Evolutionary conservation across 2,888 invertebrate species (phyloP).

Genomic region (Nomada ferruginata): DNA sequence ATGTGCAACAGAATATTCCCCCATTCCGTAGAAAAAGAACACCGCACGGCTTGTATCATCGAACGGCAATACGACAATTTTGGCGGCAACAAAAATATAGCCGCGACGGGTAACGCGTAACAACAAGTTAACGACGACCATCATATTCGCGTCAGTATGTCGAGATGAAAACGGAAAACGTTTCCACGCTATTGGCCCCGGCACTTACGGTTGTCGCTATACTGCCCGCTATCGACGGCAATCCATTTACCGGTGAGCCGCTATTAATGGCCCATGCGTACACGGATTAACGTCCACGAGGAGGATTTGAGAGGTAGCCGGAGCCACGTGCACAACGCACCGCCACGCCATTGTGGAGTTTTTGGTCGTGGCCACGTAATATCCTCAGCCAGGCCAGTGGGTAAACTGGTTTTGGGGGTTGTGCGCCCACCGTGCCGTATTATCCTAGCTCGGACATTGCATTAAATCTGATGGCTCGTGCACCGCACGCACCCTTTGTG

Average conservation of each 20-base stretch:
- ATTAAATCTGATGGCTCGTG: constrained; percentile 49
- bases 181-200: constrained; percentile 62
- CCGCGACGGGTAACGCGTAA: background rate
- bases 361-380: constrained; percentile 55
- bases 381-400: constrained; percentile 41
- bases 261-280: constrained; percentile 72
- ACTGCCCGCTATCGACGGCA: constrained; percentile 67
- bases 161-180: constrained; percentile 29
- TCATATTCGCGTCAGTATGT: constrained; percentile 2
- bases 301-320: background rate
- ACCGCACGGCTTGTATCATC: too few species aligned
- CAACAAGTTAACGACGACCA: constrained; percentile 13
- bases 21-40: too few species aligned
- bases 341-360: constrained; percentile 50
- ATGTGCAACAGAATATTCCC: too few species aligned
- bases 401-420: constrained; percentile 64
- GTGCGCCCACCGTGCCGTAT: constrained; percentile 43
- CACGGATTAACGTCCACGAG: constrained; percentile 67
- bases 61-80: too few species aligned
- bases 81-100: too few species aligned
- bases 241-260: constrained; percentile 72
- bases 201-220: constrained; percentile 58
- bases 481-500: background rate
- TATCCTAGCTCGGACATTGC: constrained; percentile 28
- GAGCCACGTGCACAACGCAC: constrained; percentile 17